These are phyloP conservation scores for Meiosimyza platycephala DNA, from an alignment of 2,888 invertebrate species.

Conservation along the genomic window DNA sequence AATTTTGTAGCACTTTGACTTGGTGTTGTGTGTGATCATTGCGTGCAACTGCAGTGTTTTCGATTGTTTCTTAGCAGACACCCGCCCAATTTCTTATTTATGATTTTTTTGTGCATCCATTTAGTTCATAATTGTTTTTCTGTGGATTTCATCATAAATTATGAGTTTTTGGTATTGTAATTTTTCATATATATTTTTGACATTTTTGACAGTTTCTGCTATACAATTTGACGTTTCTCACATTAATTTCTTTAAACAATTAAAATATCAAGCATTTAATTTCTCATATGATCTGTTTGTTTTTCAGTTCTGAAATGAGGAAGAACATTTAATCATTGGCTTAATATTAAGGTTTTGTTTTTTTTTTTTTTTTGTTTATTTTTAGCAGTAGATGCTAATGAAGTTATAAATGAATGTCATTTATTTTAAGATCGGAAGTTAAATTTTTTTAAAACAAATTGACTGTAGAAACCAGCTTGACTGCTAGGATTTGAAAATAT, in stretches of 20 bases:
- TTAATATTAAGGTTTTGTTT: not conserved
- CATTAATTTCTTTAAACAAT: not conserved
- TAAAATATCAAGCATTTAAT: not conserved
- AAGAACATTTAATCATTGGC: slow-evolving; percentile 1
- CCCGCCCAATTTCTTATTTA: not conserved
- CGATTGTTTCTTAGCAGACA: not conserved
- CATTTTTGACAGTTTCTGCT: slow-evolving; percentile 28
- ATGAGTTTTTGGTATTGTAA: too few relatives aligned
- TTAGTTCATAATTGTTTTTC: not conserved
- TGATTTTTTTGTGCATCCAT: not conserved
- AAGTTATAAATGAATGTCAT: not conserved
- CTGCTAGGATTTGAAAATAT: too few relatives aligned
- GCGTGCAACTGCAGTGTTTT: not conserved
- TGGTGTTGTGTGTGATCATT: not conserved
- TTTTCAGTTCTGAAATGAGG: not conserved
- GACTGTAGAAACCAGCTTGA: too few relatives aligned
- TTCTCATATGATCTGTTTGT: not conserved
- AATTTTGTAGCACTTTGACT: not conserved
- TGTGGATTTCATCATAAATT: not conserved
- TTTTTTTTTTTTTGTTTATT: too few relatives aligned
- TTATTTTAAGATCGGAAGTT: too few relatives aligned
- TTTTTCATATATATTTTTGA: not conserved
- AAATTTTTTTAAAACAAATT: too few relatives aligned
- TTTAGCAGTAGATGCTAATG: not conserved
- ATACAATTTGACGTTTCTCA: slow-evolving; percentile 1